phyloP scores from a whole-genome alignment of 2,888 invertebrate genomes.

The Teinopalpus imperialis region DNA sequence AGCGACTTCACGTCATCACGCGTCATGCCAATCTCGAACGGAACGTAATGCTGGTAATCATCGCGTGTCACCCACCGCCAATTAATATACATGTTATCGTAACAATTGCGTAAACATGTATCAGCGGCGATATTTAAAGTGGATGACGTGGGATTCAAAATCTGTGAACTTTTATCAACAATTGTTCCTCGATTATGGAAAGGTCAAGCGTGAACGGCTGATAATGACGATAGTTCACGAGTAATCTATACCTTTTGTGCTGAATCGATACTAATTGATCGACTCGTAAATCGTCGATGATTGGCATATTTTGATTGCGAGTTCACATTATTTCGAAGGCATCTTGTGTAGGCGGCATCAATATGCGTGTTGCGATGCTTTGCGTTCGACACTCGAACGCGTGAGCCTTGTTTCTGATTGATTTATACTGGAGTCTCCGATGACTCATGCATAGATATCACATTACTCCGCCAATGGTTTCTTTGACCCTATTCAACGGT shows the following conservation, averaged over 20 bases:
- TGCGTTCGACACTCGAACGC: slow-evolving; percentile 56
- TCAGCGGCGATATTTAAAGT: slow-evolving; percentile 12
- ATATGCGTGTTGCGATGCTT: slow-evolving; percentile 56
- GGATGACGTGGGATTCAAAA: slow-evolving; percentile 15
- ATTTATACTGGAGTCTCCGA: slow-evolving; percentile 62
- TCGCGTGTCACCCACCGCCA: slow-evolving; percentile 55
- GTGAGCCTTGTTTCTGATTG: slow-evolving; percentile 63
- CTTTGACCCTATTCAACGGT: slow-evolving; percentile 72
- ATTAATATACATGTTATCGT: slow-evolving; percentile 36
- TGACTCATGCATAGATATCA: slow-evolving; percentile 69
- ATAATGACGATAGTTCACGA: slow-evolving; percentile 2
- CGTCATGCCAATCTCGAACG: slow-evolving; percentile 63
- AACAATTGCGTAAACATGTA: slow-evolving; percentile 15
- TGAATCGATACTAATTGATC: slow-evolving; percentile 34
- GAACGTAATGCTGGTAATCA: slow-evolving; percentile 57
- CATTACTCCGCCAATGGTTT: slow-evolving; percentile 63
- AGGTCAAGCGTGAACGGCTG: slow-evolving; percentile 11
- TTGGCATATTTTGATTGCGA: slow-evolving; percentile 44
- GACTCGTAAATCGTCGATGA: slow-evolving; percentile 34
- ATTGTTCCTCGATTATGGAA: slow-evolving; percentile 2
- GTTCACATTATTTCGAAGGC: slow-evolving; percentile 47
- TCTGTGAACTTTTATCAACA: slow-evolving; percentile 11
- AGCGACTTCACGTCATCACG: slow-evolving; percentile 54
- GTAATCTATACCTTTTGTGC: slow-evolving; percentile 15
- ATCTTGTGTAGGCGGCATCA: slow-evolving; percentile 64